phyloP scores from a whole-genome alignment of 2,888 invertebrate genomes.

The Nephrotoma appendiculata region DNA sequence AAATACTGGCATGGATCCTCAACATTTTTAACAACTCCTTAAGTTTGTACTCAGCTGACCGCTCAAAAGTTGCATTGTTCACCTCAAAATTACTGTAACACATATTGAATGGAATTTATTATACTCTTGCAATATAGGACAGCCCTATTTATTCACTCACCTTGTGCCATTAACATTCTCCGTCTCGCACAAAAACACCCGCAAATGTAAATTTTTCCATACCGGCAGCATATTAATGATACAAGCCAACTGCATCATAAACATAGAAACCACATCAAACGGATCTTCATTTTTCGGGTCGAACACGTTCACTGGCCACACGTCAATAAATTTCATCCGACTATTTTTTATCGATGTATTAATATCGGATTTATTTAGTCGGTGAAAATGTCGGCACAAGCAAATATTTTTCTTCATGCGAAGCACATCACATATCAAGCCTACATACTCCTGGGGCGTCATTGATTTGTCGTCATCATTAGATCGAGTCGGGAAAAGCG shows the following conservation, averaged over 20 bases:
- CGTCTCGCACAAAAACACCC: slow-evolving; percentile 74
- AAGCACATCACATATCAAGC: slow-evolving; percentile 74
- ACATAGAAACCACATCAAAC: slow-evolving; percentile 83
- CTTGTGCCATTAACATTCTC: slow-evolving; percentile 16
- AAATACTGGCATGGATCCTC: slow-evolving; percentile 74
- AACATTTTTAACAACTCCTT: slow-evolving; percentile 64
- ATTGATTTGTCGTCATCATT: slow-evolving; percentile 32
- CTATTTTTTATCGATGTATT: slow-evolving; percentile 12
- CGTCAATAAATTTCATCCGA: slow-evolving; percentile 65
- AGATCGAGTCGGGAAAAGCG: slow-evolving; percentile 40
- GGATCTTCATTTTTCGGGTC: slow-evolving; percentile 59
- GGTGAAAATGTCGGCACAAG: slow-evolving; percentile 80
- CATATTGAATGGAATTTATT: neutral
- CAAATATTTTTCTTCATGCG: slow-evolving; percentile 91
- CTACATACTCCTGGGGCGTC: slow-evolving; percentile 56
- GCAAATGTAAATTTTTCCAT: slow-evolving; percentile 74
- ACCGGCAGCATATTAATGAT: slow-evolving; percentile 82
- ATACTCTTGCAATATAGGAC: neutral
- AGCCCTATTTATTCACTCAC: neutral
- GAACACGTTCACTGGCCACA: slow-evolving; percentile 93
- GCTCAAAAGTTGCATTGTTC: slow-evolving; percentile 8
- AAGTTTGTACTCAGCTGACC: slow-evolving; percentile 34
- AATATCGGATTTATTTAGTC: slow-evolving; percentile 47
- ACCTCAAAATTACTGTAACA: slow-evolving; percentile 4
- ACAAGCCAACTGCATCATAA: slow-evolving; percentile 93